Evolutionary conservation across 2,113 vertebrate genomes (phyloP).

Genomic region (Leptodactylus fuscus): DNA sequence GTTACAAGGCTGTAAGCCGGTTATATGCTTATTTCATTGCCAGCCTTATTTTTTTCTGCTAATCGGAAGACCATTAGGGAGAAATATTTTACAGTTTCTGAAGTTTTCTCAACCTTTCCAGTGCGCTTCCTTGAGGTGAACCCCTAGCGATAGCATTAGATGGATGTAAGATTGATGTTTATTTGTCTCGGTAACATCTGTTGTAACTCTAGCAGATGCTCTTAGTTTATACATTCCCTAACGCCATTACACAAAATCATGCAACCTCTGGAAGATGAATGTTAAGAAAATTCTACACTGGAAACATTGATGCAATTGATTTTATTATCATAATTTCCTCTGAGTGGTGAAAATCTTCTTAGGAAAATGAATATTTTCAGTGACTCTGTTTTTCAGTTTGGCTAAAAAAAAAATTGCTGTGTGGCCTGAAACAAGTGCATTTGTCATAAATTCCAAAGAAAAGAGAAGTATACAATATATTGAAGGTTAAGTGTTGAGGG

Average conservation of each 20-base stretch:
- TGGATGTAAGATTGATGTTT: constrained; percentile 68
- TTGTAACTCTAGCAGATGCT: constrained; percentile 70
- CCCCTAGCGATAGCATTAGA: constrained; percentile 60
- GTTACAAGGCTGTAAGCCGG: not conserved
- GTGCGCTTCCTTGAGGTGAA: constrained; percentile 57
- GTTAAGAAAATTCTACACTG: constrained; percentile 58
- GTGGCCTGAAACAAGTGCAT: not conserved
- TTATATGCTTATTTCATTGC: not conserved
- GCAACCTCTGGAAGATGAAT: constrained; percentile 58
- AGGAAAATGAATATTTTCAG: constrained; percentile 46
- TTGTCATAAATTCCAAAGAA: not conserved
- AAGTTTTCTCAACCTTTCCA: constrained; percentile 44
- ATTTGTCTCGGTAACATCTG: constrained; percentile 72
- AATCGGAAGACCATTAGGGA: constrained; percentile 38
- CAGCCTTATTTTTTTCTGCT: constrained; percentile 1
- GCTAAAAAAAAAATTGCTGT: constrained; percentile 10
- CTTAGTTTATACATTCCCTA: constrained; percentile 65
- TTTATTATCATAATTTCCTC: constrained; percentile 47
- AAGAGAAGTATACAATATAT: not conserved
- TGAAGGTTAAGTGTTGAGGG: too few species aligned
- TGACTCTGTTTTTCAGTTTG: not conserved
- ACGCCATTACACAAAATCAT: constrained; percentile 55
- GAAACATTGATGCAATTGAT: constrained; percentile 50
- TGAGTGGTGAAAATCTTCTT: constrained; percentile 59
- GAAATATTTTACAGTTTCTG: constrained; percentile 46